These are phyloP conservation scores for Mantis religiosa DNA, from an alignment of 2,888 invertebrate genomes.

Conservation along the genomic window DNA sequence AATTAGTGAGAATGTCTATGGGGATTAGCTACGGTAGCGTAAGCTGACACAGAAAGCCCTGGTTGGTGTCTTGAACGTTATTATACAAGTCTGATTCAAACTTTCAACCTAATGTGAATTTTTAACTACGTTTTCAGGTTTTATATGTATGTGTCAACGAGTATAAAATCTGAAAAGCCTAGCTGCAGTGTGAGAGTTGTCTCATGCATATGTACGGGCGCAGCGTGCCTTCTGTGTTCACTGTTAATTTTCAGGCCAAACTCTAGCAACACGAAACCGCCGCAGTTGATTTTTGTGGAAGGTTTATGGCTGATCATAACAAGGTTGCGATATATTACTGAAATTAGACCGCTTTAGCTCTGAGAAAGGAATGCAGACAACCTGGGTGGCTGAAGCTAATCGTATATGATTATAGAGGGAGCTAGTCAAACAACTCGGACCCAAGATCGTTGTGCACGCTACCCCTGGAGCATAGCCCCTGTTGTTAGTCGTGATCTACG, in stretches of 20 bases:
- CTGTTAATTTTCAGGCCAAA: not conserved
- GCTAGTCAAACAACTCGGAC: not conserved
- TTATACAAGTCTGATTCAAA: too few relatives aligned
- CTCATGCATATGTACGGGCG: too few relatives aligned
- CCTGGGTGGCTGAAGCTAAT: not conserved
- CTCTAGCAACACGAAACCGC: not conserved
- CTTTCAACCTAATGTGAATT: too few relatives aligned
- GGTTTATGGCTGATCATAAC: not conserved
- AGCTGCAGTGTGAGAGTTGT: too few relatives aligned
- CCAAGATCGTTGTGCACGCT: not conserved
- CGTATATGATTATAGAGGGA: not conserved
- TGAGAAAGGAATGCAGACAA: not conserved
- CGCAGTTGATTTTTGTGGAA: too few relatives aligned
- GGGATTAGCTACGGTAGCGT: too few relatives aligned
- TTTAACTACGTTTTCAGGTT: too few relatives aligned
- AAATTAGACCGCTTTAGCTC: not conserved
- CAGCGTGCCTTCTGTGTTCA: not conserved
- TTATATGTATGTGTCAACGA: too few relatives aligned
- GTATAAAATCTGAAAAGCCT: too few relatives aligned
- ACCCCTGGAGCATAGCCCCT: not conserved
- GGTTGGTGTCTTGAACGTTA: too few relatives aligned
- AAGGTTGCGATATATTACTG: not conserved
- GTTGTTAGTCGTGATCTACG: not conserved
- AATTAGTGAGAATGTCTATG: too few relatives aligned
- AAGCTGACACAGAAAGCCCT: too few relatives aligned